These are phyloP conservation scores for Pristiophorus japonicus DNA, from an alignment of 2,113 vertebrate genomes.

Conservation along the genomic window DNA sequence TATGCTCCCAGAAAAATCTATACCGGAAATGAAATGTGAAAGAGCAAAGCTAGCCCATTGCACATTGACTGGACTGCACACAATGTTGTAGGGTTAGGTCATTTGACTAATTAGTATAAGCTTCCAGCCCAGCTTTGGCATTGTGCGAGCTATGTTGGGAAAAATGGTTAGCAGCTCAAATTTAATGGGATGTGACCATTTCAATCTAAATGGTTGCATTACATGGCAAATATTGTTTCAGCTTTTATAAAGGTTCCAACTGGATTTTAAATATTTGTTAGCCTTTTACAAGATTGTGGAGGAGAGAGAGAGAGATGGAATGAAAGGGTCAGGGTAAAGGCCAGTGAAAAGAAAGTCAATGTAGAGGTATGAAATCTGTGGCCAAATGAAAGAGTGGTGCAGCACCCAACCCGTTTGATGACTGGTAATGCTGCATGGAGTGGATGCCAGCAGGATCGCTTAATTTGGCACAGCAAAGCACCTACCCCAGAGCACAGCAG, in stretches of 20 bases:
- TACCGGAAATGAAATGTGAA: background rate
- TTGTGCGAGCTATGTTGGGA: background rate
- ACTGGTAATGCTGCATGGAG: too few species aligned
- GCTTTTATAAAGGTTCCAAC: background rate
- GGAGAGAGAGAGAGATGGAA: background rate
- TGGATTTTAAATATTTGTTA: background rate
- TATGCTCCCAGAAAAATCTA: background rate
- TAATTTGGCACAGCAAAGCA: too few species aligned
- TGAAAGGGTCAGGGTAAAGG: background rate
- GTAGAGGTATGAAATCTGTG: background rate
- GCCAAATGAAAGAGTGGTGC: background rate
- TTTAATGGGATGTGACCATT: background rate
- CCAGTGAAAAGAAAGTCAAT: background rate
- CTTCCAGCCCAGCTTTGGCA: background rate
- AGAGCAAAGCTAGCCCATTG: background rate
- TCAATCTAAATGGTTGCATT: background rate
- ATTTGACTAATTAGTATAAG: background rate
- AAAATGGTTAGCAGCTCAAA: background rate
- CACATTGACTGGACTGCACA: background rate
- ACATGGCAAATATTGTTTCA: background rate
- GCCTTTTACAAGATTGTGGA: background rate
- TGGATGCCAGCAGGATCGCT: too few species aligned
- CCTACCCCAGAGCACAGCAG: background rate
- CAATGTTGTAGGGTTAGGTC: background rate
- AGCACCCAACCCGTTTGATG: background rate